These are phyloP conservation scores for Lordiphosa stackelbergi DNA, from an alignment of 1,140 invertebrate species.

Conservation along the genomic window DNA sequence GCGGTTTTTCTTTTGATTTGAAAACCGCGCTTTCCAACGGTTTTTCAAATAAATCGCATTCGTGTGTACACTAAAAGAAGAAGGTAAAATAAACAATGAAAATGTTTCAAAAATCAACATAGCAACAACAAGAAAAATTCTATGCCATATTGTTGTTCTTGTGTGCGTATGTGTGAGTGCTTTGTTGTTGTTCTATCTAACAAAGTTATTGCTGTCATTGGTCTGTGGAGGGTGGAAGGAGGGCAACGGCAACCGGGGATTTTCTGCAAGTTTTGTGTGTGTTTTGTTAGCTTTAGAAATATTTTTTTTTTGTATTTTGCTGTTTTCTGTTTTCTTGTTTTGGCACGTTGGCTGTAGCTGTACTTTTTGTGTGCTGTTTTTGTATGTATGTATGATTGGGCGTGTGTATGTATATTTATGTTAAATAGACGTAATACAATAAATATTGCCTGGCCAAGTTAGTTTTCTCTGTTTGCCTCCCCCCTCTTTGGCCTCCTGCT, in stretches of 20 bases:
- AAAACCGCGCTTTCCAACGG: conserved; percentile 34
- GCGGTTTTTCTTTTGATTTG: conserved; percentile 58
- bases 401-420: conserved; percentile 42
- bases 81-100: conserved; percentile 3
- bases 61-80: conserved; percentile 25
- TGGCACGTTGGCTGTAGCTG: conserved; percentile 58
- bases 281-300: conserved; percentile 74
- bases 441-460: conserved; percentile 56
- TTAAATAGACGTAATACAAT: conserved; percentile 71
- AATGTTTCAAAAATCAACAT: conserved; percentile 5
- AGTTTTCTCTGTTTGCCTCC: conserved; percentile 46
- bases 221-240: conserved; percentile 17
- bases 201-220: conserved; percentile 66
- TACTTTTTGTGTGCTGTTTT: conserved; percentile 41
- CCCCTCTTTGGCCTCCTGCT: conserved; percentile 15
- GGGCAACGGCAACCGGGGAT: conserved; percentile 25
- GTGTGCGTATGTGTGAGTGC: conserved; percentile 29
- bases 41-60: conserved; percentile 27
- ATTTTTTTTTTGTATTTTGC: conserved; percentile 26
- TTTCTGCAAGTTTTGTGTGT: conserved; percentile 72
- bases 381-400: conserved; percentile 28
- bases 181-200: conserved; percentile 68
- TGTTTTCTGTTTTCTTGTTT: conserved; percentile 56
- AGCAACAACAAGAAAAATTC: conserved; percentile 41
- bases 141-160: conserved; percentile 55